Evolutionary conservation across 1,140 invertebrate genomes (phyloP).

Genomic region (Musca vetustissima): DNA sequence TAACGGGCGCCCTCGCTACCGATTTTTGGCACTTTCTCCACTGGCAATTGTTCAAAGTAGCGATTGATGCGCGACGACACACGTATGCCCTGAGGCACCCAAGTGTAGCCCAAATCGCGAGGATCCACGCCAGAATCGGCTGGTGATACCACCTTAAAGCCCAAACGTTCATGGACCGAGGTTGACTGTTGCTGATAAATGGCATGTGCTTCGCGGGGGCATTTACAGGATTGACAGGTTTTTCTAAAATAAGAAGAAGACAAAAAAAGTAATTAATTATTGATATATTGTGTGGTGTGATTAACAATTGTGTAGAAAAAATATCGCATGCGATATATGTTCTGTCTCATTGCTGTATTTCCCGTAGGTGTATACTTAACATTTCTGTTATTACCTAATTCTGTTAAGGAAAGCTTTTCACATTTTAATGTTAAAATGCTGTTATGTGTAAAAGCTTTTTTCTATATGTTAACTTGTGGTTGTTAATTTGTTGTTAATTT

Average conservation of each 20-base stretch:
- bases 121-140: slow-evolving; percentile 59
- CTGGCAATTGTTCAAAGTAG: slow-evolving; percentile 75
- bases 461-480: no score
- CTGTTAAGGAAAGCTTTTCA: no score
- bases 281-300: no score
- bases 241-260: slow-evolving; percentile 34
- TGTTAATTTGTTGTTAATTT: no score
- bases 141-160: slow-evolving; percentile 63
- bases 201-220: slow-evolving; percentile 74
- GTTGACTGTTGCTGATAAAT: slow-evolving; percentile 83
- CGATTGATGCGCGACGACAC: slow-evolving; percentile 66
- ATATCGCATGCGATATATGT: no score
- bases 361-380: no score
- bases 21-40: slow-evolving; percentile 74
- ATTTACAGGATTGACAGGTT: slow-evolving; percentile 82
- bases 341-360: no score
- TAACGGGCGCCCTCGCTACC: slow-evolving; percentile 77
- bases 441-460: no score
- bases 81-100: slow-evolving; percentile 78
- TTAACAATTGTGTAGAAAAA: no score
- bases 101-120: slow-evolving; percentile 70
- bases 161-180: slow-evolving; percentile 67
- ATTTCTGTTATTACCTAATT: no score
- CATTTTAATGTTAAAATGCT: no score
- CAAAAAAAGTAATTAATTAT: background rate